Evolutionary conservation across 2,888 invertebrate species (phyloP), one percentile per base, ranked within the genome.

Genomic region (Ophonus ardosiacus): DNA sequence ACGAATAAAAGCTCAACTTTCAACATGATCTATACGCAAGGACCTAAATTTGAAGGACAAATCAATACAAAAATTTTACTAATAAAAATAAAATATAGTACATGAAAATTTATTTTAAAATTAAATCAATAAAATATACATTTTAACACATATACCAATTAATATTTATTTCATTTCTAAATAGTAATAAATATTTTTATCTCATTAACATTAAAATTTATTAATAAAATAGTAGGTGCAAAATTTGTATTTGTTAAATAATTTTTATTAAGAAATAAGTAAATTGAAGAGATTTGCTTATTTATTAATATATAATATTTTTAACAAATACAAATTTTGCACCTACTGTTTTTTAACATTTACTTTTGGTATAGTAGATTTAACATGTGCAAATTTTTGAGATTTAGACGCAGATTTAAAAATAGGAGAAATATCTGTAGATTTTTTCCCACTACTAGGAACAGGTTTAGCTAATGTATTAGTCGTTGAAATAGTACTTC

Each of bases 381-480:
- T 63, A 21, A 63, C 63, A 63, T 63, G 63, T 10, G 63, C 63
- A 21, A 63, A 63, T 63, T 63, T 63, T 8, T 63, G 63, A 21
- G 63, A 63, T 13, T 63, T 63, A 8, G 63, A 21, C 3, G 18
- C 24, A 63, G 10, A 13, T 24, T 63, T 63, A 18, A 63, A 63
- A 63, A 0, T 63, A 21, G 63, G 63, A 63, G 63, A 63, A 24
- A 63, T 63, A 13, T 63, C 63, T 8, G 24, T 7, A 13, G 63
- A 63, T 18, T 63, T 63, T 63, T 21, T 61, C 8, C 59, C 8
- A 18, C 15, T 17, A 17, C 8, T 24, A 51, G 43, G 10, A 10
- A 51, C 43, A 24, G 24, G 24, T 63, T 63, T 63, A 7, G 18
- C 10, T 61, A 61, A 21, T 8, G 17, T 59, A 17, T 59, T 59